These are phyloP conservation scores for Gonatopus flavifemur DNA, from an alignment of 1,140 invertebrate species.

Conservation along the genomic window DNA sequence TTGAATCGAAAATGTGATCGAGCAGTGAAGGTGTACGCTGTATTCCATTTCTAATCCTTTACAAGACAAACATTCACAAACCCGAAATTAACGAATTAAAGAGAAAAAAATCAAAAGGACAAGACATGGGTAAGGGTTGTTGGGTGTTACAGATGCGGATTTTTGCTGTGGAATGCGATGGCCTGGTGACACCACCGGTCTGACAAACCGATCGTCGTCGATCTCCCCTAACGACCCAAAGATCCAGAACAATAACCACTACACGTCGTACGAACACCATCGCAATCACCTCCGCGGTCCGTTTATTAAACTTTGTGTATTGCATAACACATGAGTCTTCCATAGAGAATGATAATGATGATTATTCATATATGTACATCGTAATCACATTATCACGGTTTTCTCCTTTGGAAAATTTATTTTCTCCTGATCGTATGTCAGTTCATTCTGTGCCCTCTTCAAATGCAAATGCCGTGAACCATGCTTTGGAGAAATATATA, in stretches of 20 bases:
- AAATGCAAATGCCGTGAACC: too few species aligned
- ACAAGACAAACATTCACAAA: constrained; percentile 16
- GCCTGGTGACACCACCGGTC: constrained; percentile 65
- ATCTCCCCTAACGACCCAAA: constrained; percentile 34
- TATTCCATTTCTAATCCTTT: too few species aligned
- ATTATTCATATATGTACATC: constrained; percentile 2
- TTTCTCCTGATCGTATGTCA: too few species aligned
- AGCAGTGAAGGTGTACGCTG: too few species aligned
- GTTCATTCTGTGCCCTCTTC: too few species aligned
- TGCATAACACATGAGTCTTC: constrained; percentile 15
- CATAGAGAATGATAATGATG: constrained; percentile 27
- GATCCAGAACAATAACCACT: constrained; percentile 54
- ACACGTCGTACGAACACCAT: constrained; percentile 61
- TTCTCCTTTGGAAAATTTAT: too few species aligned
- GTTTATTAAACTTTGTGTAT: constrained; percentile 43
- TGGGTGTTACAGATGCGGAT: constrained; percentile 81
- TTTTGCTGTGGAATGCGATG: constrained; percentile 81
- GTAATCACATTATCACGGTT: neutral
- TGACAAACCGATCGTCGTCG: constrained; percentile 48
- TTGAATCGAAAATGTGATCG: too few species aligned
- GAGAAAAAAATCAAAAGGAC: constrained; percentile 20
- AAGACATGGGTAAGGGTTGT: constrained; percentile 47
- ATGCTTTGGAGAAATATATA: too few species aligned
- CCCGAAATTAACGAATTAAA: constrained; percentile 5
- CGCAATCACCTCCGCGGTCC: constrained; percentile 68